A percentile compares a stretch with the other conserved stretches of the same genome.
phyloP scores from a whole-genome alignment of 2,888 invertebrate genomes.

The Thelaira solivaga region DNA sequence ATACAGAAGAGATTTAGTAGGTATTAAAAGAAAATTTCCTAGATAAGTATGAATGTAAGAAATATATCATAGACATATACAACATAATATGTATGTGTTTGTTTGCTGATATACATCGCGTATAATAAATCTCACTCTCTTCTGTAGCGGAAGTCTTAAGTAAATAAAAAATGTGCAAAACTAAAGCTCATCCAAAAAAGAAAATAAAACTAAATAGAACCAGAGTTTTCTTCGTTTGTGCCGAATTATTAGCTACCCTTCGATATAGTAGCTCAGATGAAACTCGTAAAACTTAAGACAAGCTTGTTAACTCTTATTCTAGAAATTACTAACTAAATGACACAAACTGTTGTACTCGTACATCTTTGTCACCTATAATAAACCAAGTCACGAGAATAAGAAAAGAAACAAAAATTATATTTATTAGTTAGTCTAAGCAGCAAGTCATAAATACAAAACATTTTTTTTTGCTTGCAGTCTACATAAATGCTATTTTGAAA shows the following conservation, averaged over 20 bases:
- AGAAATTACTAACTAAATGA: too few relatives aligned
- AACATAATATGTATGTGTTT: neutral
- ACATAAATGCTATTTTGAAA: slow-evolving; percentile 47
- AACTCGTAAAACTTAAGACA: too few relatives aligned
- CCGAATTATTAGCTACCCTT: too few relatives aligned
- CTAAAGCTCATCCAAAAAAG: slow-evolving; percentile 1
- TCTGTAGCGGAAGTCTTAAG: slow-evolving; percentile 56
- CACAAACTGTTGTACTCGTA: too few relatives aligned
- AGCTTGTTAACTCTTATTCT: too few relatives aligned
- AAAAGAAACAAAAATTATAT: slow-evolving; percentile 39
- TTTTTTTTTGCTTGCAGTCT: too few relatives aligned
- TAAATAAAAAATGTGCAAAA: slow-evolving; percentile 58
- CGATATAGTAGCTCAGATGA: too few relatives aligned
- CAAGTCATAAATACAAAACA: too few relatives aligned
- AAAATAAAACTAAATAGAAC: neutral
- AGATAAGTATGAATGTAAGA: slow-evolving; percentile 7
- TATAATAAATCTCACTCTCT: slow-evolving; percentile 57
- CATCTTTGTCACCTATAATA: too few relatives aligned
- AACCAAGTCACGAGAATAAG: slow-evolving; percentile 27
- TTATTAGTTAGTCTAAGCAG: slow-evolving; percentile 5
- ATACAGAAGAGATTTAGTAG: neutral
- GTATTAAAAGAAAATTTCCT: too few relatives aligned
- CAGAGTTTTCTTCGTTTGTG: too few relatives aligned
- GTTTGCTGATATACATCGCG: slow-evolving; percentile 33
- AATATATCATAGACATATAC: too few relatives aligned